These are phyloP conservation scores for Drosophila murphyi DNA, from an alignment of 1,140 invertebrate genomes.

Conservation along the genomic window DNA sequence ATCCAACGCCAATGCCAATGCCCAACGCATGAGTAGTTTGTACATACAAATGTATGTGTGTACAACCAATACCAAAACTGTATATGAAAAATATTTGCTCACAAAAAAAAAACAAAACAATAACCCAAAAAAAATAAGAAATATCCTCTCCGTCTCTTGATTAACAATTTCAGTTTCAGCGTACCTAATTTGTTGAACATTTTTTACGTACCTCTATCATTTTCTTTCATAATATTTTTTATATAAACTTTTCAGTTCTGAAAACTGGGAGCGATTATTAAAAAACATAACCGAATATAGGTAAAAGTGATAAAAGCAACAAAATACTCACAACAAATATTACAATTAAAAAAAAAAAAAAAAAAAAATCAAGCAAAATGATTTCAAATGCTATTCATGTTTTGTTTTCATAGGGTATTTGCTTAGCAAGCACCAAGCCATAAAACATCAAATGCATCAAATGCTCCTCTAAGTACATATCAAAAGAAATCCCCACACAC, in stretches of 20 bases:
- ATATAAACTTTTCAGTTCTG: slow-evolving; percentile 84
- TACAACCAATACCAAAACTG: not conserved
- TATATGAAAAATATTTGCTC: not conserved
- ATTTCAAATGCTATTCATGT: slow-evolving; percentile 57
- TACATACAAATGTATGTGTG: slow-evolving; percentile 19
- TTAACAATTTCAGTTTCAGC: slow-evolving; percentile 55
- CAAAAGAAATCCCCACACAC: slow-evolving; percentile 30
- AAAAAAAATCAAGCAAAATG: slow-evolving; percentile 53
- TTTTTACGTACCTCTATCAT: slow-evolving; percentile 61
- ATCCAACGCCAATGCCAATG: slow-evolving; percentile 8
- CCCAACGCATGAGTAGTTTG: slow-evolving; percentile 28
- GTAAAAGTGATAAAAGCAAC: slow-evolving; percentile 74
- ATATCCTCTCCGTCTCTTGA: slow-evolving; percentile 29
- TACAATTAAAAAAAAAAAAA: slow-evolving; percentile 24
- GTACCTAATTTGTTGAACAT: slow-evolving; percentile 61
- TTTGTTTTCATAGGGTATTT: slow-evolving; percentile 49
- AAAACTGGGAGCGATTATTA: slow-evolving; percentile 85
- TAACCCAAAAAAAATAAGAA: not conserved
- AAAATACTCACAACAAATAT: slow-evolving; percentile 38
- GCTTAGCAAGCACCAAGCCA: slow-evolving; percentile 48
- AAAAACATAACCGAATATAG: slow-evolving; percentile 85
- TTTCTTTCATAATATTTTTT: slow-evolving; percentile 81
- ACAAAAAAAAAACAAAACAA: slow-evolving; percentile 4
- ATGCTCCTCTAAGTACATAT: slow-evolving; percentile 50
- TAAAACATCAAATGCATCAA: slow-evolving; percentile 37